Evolutionary conservation across 2,888 invertebrate genomes (phyloP), one percentile per base, ranked within the genome.

Genomic region (Monochamus alternatus): DNA sequence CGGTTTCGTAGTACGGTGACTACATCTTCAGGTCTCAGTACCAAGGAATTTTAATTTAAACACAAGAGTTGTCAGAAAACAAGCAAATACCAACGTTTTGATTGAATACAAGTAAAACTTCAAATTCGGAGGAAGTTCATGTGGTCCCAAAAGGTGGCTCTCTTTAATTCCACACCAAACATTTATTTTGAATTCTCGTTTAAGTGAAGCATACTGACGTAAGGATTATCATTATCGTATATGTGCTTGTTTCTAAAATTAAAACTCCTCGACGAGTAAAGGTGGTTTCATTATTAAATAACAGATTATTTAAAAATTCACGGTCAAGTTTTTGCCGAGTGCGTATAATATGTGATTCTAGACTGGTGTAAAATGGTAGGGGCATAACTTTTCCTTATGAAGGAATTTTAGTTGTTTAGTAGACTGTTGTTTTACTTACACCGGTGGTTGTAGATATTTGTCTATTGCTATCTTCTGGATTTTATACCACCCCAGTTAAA

Each of bases 321-420:
- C 32, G 62, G 32, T 62, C 62, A n/a, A 12, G 4, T 14, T 62
- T 5, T 62, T 62, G n/a, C 14, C n/a, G 32, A 12, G 38, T 14
- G 14, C 1, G 43, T 7, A 62, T 7, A 59, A 70, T 62, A 62
- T 47, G 31, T 7, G 51, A 32, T n/a, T 12, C 38, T 68, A 58
- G 22, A 68, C 55, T 31, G 59, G 68, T n/a, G 58, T 59, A 58
- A 68, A 68, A 55, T 68, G 43, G 58, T 59, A 68, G 32, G 32
- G 43, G 22, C 22, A 43, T 55, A 67, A 12, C 38, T 67, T 55
- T 67, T 67, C 52, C 8, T 67, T 67, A 31, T 60, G 30, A 32
- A 67, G 31, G 3, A 67, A 58, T 52, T 55, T 65, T 43, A 44
- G 30, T n/a, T n/a, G n/a, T n/a, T n/a, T n/a, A n/a, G n/a, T n/a